phyloP scores from a whole-genome alignment of 2,888 invertebrate species.

The Erynnis tages region DNA sequence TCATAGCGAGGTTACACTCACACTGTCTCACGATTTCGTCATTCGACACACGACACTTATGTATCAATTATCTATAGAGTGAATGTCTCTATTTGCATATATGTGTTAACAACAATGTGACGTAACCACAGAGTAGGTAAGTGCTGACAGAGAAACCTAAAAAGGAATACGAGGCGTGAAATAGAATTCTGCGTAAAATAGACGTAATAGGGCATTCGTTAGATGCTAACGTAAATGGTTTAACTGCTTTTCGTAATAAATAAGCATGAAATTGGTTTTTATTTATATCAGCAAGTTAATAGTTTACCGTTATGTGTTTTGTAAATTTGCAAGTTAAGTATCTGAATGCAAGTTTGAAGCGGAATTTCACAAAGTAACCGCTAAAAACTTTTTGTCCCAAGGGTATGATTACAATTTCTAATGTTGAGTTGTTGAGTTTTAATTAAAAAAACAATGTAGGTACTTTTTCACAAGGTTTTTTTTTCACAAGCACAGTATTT shows the following conservation, averaged over 20 bases:
- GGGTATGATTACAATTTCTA: too few relatives aligned
- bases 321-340: too few relatives aligned
- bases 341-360: too few relatives aligned
- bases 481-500: too few relatives aligned
- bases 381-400: too few relatives aligned
- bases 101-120: slow-evolving; percentile 49
- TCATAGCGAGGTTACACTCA: slow-evolving; percentile 25
- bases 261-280: slow-evolving; percentile 1
- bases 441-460: too few relatives aligned
- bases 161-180: slow-evolving; percentile 21
- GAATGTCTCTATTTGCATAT: slow-evolving; percentile 50
- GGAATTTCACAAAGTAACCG: too few relatives aligned
- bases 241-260: slow-evolving; percentile 9
- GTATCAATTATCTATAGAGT: slow-evolving; percentile 50
- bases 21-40: slow-evolving; percentile 39
- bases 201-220: slow-evolving; percentile 9
- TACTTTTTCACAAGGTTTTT: too few relatives aligned
- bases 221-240: slow-evolving; percentile 8
- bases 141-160: slow-evolving; percentile 28
- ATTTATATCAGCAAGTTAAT: neutral
- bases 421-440: too few relatives aligned
- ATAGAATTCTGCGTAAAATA: slow-evolving; percentile 5
- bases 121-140: slow-evolving; percentile 38
- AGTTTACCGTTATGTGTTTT: neutral
- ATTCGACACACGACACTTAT: slow-evolving; percentile 41